Percentiles rank a stretch among this genome's conserved stretches.
These are phyloP conservation scores for Branchinecta sandiegonensis DNA, from an alignment of 2,888 invertebrate genomes.

Conservation along the genomic window DNA sequence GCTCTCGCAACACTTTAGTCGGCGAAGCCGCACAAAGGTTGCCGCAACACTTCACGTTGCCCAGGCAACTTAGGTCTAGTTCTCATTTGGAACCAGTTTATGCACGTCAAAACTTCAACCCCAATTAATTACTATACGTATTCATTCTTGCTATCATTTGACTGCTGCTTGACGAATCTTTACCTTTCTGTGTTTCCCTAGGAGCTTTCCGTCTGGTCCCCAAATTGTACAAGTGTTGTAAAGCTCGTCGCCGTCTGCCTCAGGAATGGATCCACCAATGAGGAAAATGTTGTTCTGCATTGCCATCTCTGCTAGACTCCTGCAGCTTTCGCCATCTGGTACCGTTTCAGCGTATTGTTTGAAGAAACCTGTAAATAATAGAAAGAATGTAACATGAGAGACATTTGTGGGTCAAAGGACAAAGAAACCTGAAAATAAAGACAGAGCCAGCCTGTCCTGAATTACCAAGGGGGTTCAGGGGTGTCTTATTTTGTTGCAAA, in stretches of 20 bases:
- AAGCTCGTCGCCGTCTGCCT: conserved; percentile 48
- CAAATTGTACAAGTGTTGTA: conserved; percentile 83
- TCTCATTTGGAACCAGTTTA: not conserved
- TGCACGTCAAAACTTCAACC: not conserved
- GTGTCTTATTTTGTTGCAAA: no score
- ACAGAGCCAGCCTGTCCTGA: no score
- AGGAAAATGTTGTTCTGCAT: conserved; percentile 58
- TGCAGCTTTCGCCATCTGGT: conserved; percentile 58
- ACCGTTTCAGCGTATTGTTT: conserved; percentile 69
- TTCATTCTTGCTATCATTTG: no score
- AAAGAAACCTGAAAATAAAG: no score
- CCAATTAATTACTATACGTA: no score
- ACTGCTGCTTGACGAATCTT: conserved; percentile 20
- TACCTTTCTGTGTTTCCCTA: conserved; percentile 73
- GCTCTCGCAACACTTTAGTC: no score
- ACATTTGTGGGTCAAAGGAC: no score
- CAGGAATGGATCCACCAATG: conserved; percentile 82
- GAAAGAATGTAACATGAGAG: no score
- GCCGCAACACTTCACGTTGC: no score
- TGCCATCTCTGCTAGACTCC: conserved; percentile 56
- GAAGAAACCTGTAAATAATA: conserved; percentile 43
- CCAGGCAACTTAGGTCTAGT: no score
- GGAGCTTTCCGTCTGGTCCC: conserved; percentile 56
- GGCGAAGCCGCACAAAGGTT: no score
- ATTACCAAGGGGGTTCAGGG: no score